phyloP scores from a whole-genome alignment of 2,113 vertebrate species.

The Zapornia atra region DNA sequence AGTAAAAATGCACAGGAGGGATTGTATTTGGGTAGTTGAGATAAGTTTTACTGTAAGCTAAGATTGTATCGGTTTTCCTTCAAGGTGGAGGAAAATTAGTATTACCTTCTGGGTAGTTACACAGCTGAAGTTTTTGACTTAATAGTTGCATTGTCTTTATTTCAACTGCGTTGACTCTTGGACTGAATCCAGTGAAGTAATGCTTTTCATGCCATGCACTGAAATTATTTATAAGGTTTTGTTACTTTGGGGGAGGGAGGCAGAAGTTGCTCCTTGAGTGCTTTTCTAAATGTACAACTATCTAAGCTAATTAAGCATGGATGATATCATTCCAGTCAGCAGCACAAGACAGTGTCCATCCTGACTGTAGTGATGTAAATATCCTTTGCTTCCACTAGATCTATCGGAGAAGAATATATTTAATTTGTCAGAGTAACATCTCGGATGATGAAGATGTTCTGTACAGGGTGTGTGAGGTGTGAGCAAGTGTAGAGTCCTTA shows the following conservation, averaged over 20 bases:
- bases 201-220: neutral
- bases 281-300: neutral
- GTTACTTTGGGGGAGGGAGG: neutral
- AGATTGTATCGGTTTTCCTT: neutral
- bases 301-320: slow-evolving; percentile 55
- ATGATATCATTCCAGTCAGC: slow-evolving; percentile 74
- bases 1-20: neutral
- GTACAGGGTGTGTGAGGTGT: neutral
- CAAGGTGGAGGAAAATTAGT: neutral
- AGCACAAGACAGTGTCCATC: slow-evolving; percentile 59
- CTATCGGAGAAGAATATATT: neutral
- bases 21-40: neutral
- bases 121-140: neutral
- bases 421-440: neutral
- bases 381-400: slow-evolving; percentile 41
- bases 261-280: neutral
- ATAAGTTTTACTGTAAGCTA: too few species aligned
- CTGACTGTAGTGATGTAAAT: slow-evolving; percentile 53
- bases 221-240: slow-evolving; percentile 19
- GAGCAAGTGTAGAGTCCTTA: neutral
- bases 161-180: neutral
- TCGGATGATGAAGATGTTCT: slow-evolving; percentile 6
- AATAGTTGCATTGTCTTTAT: neutral
- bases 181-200: neutral
- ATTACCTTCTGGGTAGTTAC: neutral